phyloP scores from a whole-genome alignment of 1,140 invertebrate genomes.

The Episyrphus balteatus region DNA sequence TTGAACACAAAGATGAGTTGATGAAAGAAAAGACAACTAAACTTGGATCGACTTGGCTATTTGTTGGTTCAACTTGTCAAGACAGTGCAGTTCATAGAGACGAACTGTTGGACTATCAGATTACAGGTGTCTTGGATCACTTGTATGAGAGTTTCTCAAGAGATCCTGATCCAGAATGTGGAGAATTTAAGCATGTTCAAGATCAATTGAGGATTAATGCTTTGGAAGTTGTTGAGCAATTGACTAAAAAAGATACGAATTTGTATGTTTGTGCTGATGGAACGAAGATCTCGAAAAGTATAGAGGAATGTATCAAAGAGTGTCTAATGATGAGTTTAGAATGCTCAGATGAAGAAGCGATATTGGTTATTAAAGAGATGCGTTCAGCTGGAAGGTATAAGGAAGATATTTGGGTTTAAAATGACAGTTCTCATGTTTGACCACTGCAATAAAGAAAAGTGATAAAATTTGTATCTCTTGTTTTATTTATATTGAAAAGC shows the following conservation, averaged over 20 bases:
- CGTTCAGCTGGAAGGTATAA: constrained; percentile 40
- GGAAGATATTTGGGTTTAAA: constrained; percentile 45
- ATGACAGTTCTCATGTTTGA: no score
- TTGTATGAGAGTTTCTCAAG: constrained; percentile 56
- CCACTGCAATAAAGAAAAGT: no score
- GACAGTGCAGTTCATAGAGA: constrained; percentile 37
- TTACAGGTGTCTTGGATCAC: constrained; percentile 40
- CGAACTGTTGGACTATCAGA: constrained; percentile 31
- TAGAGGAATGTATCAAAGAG: constrained; percentile 46
- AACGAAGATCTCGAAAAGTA: constrained; percentile 57
- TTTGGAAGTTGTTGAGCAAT: constrained; percentile 42
- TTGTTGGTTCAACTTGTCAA: constrained; percentile 63
- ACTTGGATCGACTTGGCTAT: constrained; percentile 47
- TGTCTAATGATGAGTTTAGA: constrained; percentile 40
- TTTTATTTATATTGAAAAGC: no score
- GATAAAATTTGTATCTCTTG: no score
- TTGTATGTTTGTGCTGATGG: constrained; percentile 73
- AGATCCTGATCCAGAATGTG: constrained; percentile 26
- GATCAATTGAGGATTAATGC: constrained; percentile 47
- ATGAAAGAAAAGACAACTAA: constrained; percentile 18
- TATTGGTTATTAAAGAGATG: constrained; percentile 34
- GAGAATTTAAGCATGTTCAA: constrained; percentile 46
- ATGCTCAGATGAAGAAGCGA: constrained; percentile 32
- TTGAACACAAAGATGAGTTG: constrained; percentile 42
- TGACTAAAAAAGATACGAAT: constrained; percentile 41